Base-by-base conservation (phyloP, 2,888 invertebrate genomes). In the Camponotus fellah region DNA sequence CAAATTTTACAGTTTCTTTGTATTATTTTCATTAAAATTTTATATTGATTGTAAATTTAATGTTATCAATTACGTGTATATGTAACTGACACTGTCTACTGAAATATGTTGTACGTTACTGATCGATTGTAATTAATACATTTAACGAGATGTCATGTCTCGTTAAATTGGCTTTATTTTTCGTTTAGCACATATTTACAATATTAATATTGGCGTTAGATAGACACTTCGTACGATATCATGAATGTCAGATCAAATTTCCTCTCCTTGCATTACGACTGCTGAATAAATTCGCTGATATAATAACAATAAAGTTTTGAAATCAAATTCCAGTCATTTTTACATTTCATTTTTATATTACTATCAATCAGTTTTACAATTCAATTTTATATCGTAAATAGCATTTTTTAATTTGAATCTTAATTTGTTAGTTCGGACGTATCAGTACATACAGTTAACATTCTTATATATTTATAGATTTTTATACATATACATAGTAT, bases 131-230 rank as follows among this genome's bases (percentile, higher is more conserved):
- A 86, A 87, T 87, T 87, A 81, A 80, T 82, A 80, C 21, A 68
- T 40, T 58, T 71, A 12, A 26, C 34, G 74, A 72, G 34, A 43
- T 43, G 58, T 74, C 40, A 66, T 46, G 75, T 62, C 71, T 72
- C 75, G 72, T 84, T 85, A 87, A 87, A 88, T 85, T 87, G 76
- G 65, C 82, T 62, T 82, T 82, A 87, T 87, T 88, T 85, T 84
- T 74, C 37, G 69, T 64, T 86, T 79, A 58, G 56, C 58, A 87
- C 72, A 82, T 82, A 81, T 82, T 85, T 86, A 72, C 74, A 81
- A 79, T 79, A 62, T 34, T 72, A 79, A 76, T 84, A 82, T 83
- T 85, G 75, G 82, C 68, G 82, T 71, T 72, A 53, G 32, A 37
- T 81, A 77, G 75, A 82, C 82, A 75, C 37, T 43, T 37, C 14